phyloP scores from a whole-genome alignment of 1,140 invertebrate species.

The Lasioglossum albipes region DNA sequence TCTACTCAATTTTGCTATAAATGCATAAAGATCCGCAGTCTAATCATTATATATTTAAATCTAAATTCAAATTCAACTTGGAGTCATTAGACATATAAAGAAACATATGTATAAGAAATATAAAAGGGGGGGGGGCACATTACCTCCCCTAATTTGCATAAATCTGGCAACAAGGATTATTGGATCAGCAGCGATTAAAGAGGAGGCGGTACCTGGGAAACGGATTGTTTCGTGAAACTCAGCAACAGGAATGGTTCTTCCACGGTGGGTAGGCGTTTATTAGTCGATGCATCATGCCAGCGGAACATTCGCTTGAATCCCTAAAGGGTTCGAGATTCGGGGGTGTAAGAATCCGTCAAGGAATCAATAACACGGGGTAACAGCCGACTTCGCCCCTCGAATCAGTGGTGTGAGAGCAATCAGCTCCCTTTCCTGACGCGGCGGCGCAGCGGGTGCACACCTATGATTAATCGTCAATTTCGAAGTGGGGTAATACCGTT shows the following conservation, averaged over 20 bases:
- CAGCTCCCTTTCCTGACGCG: constrained; percentile 1
- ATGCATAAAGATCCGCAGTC: too few species aligned
- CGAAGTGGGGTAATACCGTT: constrained; percentile 48
- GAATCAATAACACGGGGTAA: constrained; percentile 33
- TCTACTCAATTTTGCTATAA: too few species aligned
- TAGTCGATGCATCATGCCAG: not conserved
- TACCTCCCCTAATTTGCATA: too few species aligned
- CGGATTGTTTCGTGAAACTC: not conserved
- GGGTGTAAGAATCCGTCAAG: constrained; percentile 8
- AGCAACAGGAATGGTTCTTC: not conserved
- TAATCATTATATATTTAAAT: too few species aligned
- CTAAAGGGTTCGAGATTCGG: not conserved
- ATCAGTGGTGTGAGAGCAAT: constrained; percentile 20
- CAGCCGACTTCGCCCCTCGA: not conserved
- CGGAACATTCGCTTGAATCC: not conserved
- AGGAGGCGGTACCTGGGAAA: too few species aligned
- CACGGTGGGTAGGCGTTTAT: not conserved
- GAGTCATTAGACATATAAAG: too few species aligned
- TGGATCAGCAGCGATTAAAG: not conserved
- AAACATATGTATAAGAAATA: too few species aligned
- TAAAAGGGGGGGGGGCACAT: too few species aligned
- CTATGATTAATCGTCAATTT: constrained; percentile 64
- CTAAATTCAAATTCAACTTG: too few species aligned
- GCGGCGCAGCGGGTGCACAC: constrained; percentile 38
- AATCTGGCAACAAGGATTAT: too few species aligned